These are phyloP conservation scores for Squalus acanthias DNA, from an alignment of 2,797 vertebrate species.

Conservation along the genomic window DNA sequence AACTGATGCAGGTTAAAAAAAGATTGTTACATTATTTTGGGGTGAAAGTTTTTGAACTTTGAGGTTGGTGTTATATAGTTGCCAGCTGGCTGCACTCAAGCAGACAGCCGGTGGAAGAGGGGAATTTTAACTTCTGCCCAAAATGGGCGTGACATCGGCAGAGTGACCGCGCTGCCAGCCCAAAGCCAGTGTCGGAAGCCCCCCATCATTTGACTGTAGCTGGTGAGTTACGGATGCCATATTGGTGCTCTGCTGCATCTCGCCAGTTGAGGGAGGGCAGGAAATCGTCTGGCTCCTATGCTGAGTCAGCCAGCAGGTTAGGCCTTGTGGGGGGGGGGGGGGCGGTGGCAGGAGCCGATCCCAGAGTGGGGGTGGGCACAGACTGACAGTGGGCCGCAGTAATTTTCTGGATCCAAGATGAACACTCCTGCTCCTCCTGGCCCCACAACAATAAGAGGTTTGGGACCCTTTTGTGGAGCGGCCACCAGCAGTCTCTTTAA, in stretches of 20 bases:
- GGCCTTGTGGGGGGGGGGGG: background rate
- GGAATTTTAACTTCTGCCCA: background rate
- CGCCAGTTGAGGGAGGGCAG: background rate
- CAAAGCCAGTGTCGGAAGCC: too few relatives aligned
- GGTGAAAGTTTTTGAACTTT: background rate
- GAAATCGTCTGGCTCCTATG: background rate
- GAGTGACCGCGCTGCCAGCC: too few relatives aligned
- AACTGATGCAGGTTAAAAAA: background rate
- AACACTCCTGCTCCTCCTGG: background rate
- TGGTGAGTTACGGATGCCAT: background rate
- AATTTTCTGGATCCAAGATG: background rate
- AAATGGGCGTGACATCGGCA: background rate
- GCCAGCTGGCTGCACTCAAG: background rate
- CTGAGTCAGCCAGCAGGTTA: background rate
- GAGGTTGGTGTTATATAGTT: background rate
- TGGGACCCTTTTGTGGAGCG: background rate
- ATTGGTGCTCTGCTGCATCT: background rate
- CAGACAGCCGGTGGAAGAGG: background rate
- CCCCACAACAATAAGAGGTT: background rate
- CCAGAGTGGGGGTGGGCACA: background rate
- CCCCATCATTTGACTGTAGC: too few relatives aligned
- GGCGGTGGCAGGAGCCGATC: too few relatives aligned
- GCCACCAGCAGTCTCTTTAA: background rate
- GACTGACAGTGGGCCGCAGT: too few relatives aligned
- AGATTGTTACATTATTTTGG: background rate